Evolutionary conservation across 2,888 invertebrate genomes (phyloP), one percentile per base, ranked within the genome.

Genomic region (Apodemia mormo): DNA sequence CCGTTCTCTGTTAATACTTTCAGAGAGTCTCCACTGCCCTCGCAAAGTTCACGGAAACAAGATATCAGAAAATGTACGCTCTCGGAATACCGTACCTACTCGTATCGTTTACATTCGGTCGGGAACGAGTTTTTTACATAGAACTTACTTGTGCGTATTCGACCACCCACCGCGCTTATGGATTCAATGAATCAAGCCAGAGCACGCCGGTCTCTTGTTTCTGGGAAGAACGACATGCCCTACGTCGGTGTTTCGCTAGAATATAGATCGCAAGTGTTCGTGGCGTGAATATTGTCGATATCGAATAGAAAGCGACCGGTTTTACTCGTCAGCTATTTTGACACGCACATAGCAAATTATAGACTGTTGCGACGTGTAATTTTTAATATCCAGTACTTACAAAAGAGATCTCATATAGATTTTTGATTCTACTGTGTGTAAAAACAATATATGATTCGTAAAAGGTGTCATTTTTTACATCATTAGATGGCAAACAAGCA

Each of bases 161-260:
- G 69, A n/a, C 69, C 69, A 69, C 69, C 69, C 69, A 69, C 43
- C 14, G 61, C 14, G 61, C 33, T 37, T 37, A n/a, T 64, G 37
- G 61, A 14, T 64, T 64, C 61, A 33, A 14, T 64, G 61, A 64
- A 64, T 33, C 33, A 37, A 64, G 33, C 30, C 61, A 14, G 61
- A 33, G 58, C 33, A 30, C 33, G 14, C 14, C 61, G 30, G 14
- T 33, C 33, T 33, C 33, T 33, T 64, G 61, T 33, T 64, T 64
- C 61, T 64, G 61, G 61, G 61, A 64, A 64, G 61, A 12, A 8
- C 52, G n/a, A 54, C 30, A 64, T 61, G 30, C 12, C 61, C 30
- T 14, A 14, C 8, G 30, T 14, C 8, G 29, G 33, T 61, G 30
- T 61, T 29, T 64, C 37, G 64, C 30, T 64, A 64, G 64, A 33